phyloP scores from a whole-genome alignment of 2,888 invertebrate species.

The Panzeria rudis region DNA sequence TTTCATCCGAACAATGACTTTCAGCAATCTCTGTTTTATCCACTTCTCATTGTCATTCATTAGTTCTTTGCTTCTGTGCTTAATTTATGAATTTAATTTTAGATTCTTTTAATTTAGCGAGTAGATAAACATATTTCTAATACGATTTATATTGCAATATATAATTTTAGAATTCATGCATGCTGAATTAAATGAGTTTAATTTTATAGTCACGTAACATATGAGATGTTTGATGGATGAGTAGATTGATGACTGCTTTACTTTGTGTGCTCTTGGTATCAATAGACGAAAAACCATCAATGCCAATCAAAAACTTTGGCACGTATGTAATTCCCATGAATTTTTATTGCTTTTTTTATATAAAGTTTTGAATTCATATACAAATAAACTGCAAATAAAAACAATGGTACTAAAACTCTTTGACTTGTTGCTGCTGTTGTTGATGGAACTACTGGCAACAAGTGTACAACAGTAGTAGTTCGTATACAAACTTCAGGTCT shows the following conservation, averaged over 20 bases:
- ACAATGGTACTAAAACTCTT: slow-evolving; percentile 34
- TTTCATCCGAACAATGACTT: too few species aligned
- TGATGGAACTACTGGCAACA: slow-evolving; percentile 22
- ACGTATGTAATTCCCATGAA: slow-evolving; percentile 83
- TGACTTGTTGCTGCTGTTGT: slow-evolving; percentile 23
- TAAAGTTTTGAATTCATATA: slow-evolving; percentile 21
- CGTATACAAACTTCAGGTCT: neutral
- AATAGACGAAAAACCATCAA: slow-evolving; percentile 75
- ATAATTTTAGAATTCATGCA: slow-evolving; percentile 38
- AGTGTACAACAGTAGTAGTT: neutral
- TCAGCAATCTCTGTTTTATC: too few species aligned
- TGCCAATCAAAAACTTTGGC: slow-evolving; percentile 74
- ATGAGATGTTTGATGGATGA: slow-evolving; percentile 78
- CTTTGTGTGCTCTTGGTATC: slow-evolving; percentile 6
- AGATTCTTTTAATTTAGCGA: neutral
- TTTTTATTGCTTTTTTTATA: slow-evolving; percentile 47
- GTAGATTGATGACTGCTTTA: slow-evolving; percentile 18
- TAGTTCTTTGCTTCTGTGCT: neutral
- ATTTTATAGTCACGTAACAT: slow-evolving; percentile 80
- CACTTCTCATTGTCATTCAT: too few species aligned
- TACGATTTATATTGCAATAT: slow-evolving; percentile 2
- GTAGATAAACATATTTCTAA: slow-evolving; percentile 36
- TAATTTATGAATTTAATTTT: neutral
- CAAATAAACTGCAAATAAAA: slow-evolving; percentile 40
- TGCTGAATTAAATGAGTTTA: slow-evolving; percentile 33